Conservation (phyloP, 30 jellyfish, hydroid and myxozoan genomes). For the Aurelia sp. region DNA sequence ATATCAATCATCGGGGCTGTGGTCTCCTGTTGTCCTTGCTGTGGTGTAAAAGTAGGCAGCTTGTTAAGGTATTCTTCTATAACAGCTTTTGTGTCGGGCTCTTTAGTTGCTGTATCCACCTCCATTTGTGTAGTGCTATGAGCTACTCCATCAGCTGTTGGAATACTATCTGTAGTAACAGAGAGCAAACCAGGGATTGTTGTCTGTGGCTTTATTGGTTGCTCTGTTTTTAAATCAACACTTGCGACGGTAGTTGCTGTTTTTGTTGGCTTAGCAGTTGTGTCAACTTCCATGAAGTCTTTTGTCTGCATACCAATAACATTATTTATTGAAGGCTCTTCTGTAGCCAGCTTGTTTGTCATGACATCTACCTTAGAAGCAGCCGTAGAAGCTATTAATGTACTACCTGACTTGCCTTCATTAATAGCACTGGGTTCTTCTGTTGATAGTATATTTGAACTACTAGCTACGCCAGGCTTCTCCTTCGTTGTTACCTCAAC, state of each 20-base stretch:
- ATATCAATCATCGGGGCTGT: background rate
- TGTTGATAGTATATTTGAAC: background rate
- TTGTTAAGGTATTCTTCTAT: background rate
- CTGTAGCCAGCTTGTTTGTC: background rate
- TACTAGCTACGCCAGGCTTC: background rate
- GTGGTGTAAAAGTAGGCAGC: too few relatives aligned
- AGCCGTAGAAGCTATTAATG: too few relatives aligned
- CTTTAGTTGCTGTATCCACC: constrained; percentile 9
- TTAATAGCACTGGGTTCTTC: background rate
- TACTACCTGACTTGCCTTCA: background rate
- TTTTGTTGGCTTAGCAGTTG: background rate
- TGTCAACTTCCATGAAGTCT: background rate
- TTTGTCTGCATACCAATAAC: background rate
- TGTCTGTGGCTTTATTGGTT: background rate
- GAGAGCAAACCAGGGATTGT: background rate
- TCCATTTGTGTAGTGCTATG: background rate
- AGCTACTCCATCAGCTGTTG: constrained; percentile 1
- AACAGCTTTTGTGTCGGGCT: constrained; percentile 3
- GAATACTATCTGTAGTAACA: background rate
- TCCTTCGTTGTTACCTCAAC: constrained; percentile 14
- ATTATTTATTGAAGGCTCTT: constrained; percentile 2
- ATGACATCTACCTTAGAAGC: too few relatives aligned
- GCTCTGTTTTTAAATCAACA: background rate
- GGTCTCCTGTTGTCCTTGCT: too few relatives aligned
- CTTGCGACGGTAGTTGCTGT: background rate